Percentiles rank a stretch among this genome's conserved stretches.
Conservation (phyloP, 1,140 invertebrate species). For the Pseudomyrmex sp. region DNA sequence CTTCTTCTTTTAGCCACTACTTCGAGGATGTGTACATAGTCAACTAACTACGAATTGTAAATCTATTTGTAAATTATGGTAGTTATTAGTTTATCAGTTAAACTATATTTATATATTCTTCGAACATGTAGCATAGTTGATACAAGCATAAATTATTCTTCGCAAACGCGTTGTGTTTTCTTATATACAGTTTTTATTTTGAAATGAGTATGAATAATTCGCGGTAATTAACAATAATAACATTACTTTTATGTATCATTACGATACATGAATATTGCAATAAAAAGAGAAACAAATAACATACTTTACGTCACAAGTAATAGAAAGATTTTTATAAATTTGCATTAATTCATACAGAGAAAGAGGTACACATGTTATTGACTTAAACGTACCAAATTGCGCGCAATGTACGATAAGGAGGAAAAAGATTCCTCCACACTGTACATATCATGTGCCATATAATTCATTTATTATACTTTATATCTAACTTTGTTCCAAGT, state of each 20-base stretch:
- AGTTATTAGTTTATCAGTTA: slow-evolving; percentile 70
- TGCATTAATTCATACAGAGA: slow-evolving; percentile 20
- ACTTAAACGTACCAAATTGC: slow-evolving; percentile 75
- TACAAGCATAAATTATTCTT: slow-evolving; percentile 49
- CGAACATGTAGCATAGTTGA: slow-evolving; percentile 37
- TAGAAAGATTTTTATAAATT: slow-evolving; percentile 24
- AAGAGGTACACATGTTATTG: slow-evolving; percentile 8
- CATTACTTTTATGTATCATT: neutral
- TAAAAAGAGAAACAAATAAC: neutral
- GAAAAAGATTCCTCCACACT: slow-evolving; percentile 78
- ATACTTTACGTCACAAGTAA: neutral
- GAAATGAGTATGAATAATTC: slow-evolving; percentile 38
- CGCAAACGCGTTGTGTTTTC: slow-evolving; percentile 11
- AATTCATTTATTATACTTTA: slow-evolving; percentile 85
- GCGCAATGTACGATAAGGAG: slow-evolving; percentile 78
- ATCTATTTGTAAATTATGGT: slow-evolving; percentile 79
- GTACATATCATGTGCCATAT: slow-evolving; percentile 86
- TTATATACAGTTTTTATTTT: slow-evolving; percentile 26
- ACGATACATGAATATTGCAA: slow-evolving; percentile 1
- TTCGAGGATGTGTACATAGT: slow-evolving; percentile 63
- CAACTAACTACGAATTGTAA: slow-evolving; percentile 70
- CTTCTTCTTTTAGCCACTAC: slow-evolving; percentile 13
- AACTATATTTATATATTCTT: slow-evolving; percentile 67
- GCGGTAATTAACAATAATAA: neutral
- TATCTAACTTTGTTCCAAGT: slow-evolving; percentile 86